A percentile compares a stretch with the other conserved stretches of the same genome.
Conservation (phyloP, 2,888 invertebrate genomes). For the Drosophila eohydei region DNA sequence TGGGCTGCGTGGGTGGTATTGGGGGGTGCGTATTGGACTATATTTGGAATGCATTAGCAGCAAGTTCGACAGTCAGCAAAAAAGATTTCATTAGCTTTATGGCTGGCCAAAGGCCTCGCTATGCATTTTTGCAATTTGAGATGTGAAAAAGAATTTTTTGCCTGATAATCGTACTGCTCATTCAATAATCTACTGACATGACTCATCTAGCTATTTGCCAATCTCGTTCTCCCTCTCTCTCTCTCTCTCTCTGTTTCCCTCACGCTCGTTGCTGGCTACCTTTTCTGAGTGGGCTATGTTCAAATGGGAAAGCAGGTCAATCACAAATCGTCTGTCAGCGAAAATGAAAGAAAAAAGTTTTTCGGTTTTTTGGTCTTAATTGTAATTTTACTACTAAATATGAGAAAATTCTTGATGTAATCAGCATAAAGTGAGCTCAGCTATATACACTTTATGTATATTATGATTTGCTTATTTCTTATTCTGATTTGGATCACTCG, state of each 20-base stretch:
- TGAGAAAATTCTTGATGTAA: neutral
- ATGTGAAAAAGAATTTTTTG: slow-evolving; percentile 40
- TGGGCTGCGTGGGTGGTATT: neutral
- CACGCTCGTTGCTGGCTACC: neutral
- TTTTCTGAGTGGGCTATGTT: neutral
- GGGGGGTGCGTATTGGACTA: neutral
- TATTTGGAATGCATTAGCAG: slow-evolving; percentile 12
- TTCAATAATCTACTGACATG: slow-evolving; percentile 30
- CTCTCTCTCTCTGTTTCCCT: neutral
- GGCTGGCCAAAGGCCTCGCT: slow-evolving; percentile 3
- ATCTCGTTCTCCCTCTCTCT: neutral
- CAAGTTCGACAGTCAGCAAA: slow-evolving; percentile 24
- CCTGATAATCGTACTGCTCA: slow-evolving; percentile 12
- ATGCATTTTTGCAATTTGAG: slow-evolving; percentile 51
- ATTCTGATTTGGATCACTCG: neutral
- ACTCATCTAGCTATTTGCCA: slow-evolving; percentile 25
- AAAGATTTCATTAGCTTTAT: slow-evolving; percentile 47
- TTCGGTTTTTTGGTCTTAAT: neutral
- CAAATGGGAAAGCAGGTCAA: slow-evolving; percentile 5
- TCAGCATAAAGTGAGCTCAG: neutral
- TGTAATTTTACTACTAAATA: slow-evolving; percentile 6
- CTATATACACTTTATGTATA: neutral
- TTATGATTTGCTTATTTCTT: neutral
- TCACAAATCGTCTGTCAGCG: slow-evolving; percentile 2
- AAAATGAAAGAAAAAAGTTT: neutral